Base-by-base conservation (phyloP, 2,113 vertebrate genomes). In the Oceanodroma tethys region DNA sequence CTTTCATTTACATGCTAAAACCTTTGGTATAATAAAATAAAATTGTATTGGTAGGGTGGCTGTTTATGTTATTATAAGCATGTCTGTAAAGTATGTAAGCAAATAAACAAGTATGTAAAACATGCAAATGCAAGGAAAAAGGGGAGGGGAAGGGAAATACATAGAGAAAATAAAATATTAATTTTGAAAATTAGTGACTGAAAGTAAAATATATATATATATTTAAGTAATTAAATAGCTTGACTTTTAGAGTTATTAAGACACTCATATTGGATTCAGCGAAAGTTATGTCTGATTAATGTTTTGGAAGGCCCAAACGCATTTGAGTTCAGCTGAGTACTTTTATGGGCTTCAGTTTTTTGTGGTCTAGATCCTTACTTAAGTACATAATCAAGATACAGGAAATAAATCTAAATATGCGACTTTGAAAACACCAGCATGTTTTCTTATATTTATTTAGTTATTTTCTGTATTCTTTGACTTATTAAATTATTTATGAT, bases 351-450 rank as follows among this genome's bases (percentile, higher is more conserved):
- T 20, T 86, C 8, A 22, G 0, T 19, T 62, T 56, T 66, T 48
- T 25, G 16, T 36, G 19, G 4, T 65, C 16, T 45, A 32, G 12
- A 30, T 47, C 21, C n/a, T 72, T 81, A 72, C 9, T 63, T 81
- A 72, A 55, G 12, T 18, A 48, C 8, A 13, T 40, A 56, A 42
- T 29, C 17, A 66, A 22, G 43, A 50, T 27, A 74, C 10, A 42
- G 25, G 29, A 73, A 1, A 0, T 47, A 63, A 62, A 53, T n/a
- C 3, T 70, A 59, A 81, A n/a, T 40, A 67, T 25, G 5, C 1
- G 16, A 38, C 3, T 95, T 52, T 47, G 27, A 83, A 62, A 87
- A 76, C 40, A 53, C 4, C 45, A 18, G 14, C 2, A 20, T 72
- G 8, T 42, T 81, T 83, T 65, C 13, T 79, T 36, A 16, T 6